A percentile compares a stretch with the other conserved stretches of the same genome.
These are phyloP conservation scores for Julus scanicus DNA, from an alignment of 2,888 invertebrate species.

Conservation along the genomic window DNA sequence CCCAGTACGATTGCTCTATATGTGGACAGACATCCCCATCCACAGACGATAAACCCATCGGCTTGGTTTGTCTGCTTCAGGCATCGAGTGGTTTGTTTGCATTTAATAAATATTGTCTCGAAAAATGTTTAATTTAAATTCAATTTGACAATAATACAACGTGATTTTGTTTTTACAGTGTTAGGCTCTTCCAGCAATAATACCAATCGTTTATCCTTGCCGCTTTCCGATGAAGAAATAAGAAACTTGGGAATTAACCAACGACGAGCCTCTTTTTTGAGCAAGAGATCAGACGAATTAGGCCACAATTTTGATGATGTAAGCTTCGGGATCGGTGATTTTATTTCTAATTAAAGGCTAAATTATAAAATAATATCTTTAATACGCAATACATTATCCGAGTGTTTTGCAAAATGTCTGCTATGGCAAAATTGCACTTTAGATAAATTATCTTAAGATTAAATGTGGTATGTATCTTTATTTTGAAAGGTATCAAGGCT, in stretches of 20 bases:
- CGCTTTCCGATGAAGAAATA: constrained; percentile 75
- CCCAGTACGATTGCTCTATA: constrained; percentile 94
- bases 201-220: constrained; percentile 71
- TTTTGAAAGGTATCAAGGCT: constrained; percentile 78
- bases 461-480: background rate
- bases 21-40: constrained; percentile 91
- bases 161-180: constrained; percentile 65
- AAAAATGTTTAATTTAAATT: background rate
- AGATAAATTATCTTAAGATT: too few relatives aligned
- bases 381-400: too few relatives aligned
- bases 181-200: constrained; percentile 77
- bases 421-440: too few relatives aligned
- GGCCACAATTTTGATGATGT: constrained; percentile 80
- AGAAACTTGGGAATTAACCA: constrained; percentile 29
- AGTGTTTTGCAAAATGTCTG: too few relatives aligned
- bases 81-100: constrained; percentile 57
- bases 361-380: background rate
- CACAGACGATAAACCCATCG: constrained; percentile 84
- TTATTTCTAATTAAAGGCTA: background rate
- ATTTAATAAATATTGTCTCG: background rate
- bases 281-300: constrained; percentile 80
- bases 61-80: constrained; percentile 85
- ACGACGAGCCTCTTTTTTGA: constrained; percentile 71
- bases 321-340: constrained; percentile 61
- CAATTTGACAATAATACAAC: background rate